Evolutionary conservation across 2,888 invertebrate genomes (phyloP).

Genomic region (Bruchidius siliquastri): DNA sequence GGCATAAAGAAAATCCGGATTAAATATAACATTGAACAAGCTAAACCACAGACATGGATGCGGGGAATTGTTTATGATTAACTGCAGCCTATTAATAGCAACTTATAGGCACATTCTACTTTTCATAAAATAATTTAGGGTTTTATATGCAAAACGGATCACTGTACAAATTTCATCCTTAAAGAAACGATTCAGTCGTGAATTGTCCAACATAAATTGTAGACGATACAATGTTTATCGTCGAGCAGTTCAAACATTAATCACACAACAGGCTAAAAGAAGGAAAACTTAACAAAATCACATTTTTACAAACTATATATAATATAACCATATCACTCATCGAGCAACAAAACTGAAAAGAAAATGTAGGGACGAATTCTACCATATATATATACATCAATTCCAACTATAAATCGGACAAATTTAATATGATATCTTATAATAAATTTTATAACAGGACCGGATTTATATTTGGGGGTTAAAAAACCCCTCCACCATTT

Average conservation of each 20-base stretch:
- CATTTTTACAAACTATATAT: constrained; percentile 21
- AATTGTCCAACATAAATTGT: background rate
- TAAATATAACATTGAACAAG: no score
- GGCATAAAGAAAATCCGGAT: no score
- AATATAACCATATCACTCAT: background rate
- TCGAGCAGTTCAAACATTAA: constrained; percentile 1
- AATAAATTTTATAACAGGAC: no score
- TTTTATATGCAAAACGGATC: background rate
- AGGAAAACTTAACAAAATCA: constrained; percentile 31
- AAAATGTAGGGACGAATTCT: background rate
- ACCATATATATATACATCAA: background rate
- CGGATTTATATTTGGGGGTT: no score
- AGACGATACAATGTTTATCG: background rate
- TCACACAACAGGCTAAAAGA: constrained; percentile 21
- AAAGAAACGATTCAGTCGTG: background rate
- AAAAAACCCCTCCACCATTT: no score
- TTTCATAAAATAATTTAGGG: no score
- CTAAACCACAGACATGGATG: no score
- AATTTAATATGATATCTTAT: no score
- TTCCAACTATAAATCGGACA: background rate
- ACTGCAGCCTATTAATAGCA: no score
- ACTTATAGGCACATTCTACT: no score
- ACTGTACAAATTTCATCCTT: background rate
- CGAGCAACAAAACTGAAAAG: background rate
- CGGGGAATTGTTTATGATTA: no score